A percentile compares a stretch with the other conserved stretches of the same genome.
Evolutionary conservation across 2,113 vertebrate species (phyloP).

Genomic region (Oncorhynchus gorbuscha): DNA sequence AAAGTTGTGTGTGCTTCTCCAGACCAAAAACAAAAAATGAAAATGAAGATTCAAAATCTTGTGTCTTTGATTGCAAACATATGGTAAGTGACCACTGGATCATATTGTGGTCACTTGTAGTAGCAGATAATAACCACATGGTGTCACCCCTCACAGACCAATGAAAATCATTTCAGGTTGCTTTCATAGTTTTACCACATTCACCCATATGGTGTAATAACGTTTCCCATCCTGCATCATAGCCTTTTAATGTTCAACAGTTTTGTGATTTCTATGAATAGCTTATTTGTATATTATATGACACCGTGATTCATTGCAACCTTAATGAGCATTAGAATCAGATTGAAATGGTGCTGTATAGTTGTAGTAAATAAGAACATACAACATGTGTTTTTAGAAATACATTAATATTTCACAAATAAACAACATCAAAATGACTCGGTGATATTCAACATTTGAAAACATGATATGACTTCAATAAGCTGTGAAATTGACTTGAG

Average conservation of each 20-base stretch:
- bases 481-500: neutral
- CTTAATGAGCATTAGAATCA: neutral
- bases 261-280: neutral
- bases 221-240: neutral
- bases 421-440: neutral
- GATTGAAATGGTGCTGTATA: neutral
- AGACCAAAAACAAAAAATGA: too few species aligned
- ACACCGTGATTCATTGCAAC: neutral
- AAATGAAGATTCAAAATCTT: too few species aligned
- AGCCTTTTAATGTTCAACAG: neutral
- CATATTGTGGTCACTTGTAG: constrained; percentile 16
- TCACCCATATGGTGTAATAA: neutral
- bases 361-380: neutral
- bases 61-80: neutral
- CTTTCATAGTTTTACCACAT: neutral
- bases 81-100: neutral
- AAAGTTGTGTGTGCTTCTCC: too few species aligned
- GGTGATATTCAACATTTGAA: neutral
- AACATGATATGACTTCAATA: too few species aligned
- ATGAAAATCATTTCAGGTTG: neutral
- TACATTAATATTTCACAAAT: neutral
- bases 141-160: constrained; percentile 37
- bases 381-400: neutral
- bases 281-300: neutral
- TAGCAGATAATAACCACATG: constrained; percentile 32